Evolutionary conservation across 30 jellyfish, hydroid and myxozoan species (phyloP).

Genomic region (Pelagia noctiluca): DNA sequence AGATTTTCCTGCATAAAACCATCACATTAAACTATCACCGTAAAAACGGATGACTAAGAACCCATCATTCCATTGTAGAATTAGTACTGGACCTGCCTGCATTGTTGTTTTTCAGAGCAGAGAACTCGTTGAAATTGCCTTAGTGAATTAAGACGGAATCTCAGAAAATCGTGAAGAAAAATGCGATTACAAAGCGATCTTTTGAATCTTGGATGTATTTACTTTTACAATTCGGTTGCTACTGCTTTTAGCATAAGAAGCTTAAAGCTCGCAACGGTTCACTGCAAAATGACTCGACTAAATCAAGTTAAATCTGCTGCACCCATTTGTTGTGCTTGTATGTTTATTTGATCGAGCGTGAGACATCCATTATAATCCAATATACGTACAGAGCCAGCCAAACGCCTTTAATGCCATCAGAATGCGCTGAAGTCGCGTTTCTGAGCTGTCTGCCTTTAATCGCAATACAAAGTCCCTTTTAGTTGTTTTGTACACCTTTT

Average conservation of each 20-base stretch:
- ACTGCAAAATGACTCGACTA: conserved; percentile 6
- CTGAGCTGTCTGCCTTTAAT: not conserved
- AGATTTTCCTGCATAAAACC: no score
- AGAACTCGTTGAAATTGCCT: conserved; percentile 4
- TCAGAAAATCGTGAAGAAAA: not conserved
- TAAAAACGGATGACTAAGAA: no score
- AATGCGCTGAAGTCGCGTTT: no score
- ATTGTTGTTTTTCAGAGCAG: no score
- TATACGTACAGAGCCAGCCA: conserved; percentile 6
- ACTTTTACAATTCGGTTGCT: conserved; percentile 17
- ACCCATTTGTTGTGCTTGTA: not conserved
- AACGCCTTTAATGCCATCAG: no score
- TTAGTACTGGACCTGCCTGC: no score
- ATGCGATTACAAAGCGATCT: conserved; percentile 11
- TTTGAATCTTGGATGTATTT: not conserved
- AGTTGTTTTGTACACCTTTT: no score
- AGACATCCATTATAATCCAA: not conserved
- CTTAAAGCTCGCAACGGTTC: conserved; percentile 13
- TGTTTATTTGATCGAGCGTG: not conserved
- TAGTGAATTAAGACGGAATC: not conserved
- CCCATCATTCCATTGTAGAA: no score
- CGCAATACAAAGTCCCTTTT: no score
- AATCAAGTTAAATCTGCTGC: not conserved
- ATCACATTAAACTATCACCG: no score
- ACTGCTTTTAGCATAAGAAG: not conserved